A percentile compares a stretch with the other conserved stretches of the same genome.
Evolutionary conservation across 1,140 invertebrate species (phyloP).

Genomic region (Oncopodura yosiiana): DNA sequence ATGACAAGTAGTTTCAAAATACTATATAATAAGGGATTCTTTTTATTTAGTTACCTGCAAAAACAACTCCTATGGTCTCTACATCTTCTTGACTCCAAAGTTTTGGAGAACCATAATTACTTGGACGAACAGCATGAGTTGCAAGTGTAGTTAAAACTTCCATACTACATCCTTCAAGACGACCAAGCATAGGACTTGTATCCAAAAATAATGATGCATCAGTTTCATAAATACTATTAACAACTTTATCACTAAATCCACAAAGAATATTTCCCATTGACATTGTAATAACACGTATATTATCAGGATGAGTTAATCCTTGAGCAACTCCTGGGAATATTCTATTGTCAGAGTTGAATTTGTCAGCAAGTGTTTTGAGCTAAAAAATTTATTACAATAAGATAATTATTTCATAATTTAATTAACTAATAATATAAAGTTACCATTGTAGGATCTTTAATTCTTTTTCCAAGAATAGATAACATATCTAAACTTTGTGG

Average conservation of each 20-base stretch:
- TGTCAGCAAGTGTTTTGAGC: constrained; percentile 30
- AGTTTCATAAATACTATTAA: constrained; percentile 27
- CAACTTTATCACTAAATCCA: constrained; percentile 18
- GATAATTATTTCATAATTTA: constrained; percentile 4
- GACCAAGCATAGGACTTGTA: constrained; percentile 22
- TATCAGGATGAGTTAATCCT: constrained; percentile 17
- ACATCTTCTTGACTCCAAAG: constrained; percentile 31
- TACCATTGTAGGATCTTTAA: constrained; percentile 18
- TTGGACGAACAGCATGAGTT: constrained; percentile 15
- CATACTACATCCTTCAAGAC: constrained; percentile 21
- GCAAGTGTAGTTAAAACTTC: constrained; percentile 22
- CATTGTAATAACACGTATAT: constrained; percentile 17
- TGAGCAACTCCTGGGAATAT: constrained; percentile 21
- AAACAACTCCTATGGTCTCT: constrained; percentile 26
- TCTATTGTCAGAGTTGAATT: constrained; percentile 28
- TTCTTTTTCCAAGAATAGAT: constrained; percentile 24
- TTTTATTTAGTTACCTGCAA: constrained; percentile 21
- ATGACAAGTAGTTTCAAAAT: background rate
- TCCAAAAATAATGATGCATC: constrained; percentile 27
- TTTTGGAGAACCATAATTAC: constrained; percentile 30
- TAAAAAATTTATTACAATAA: constrained; percentile 8
- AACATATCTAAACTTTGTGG: constrained; percentile 20
- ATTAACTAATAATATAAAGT: background rate
- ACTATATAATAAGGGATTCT: background rate
- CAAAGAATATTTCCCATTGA: constrained; percentile 31